phyloP scores from a whole-genome alignment of 2,113 vertebrate species.

The human (Homo sapiens) region GRCh38 chr2:132788501-132789000 shows the following conservation, averaged over 20 bases:
- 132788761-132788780: neutral
- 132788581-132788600: neutral
- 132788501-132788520: neutral
- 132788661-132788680: neutral
- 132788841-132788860: neutral
- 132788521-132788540: neutral
- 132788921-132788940: neutral
- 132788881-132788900: neutral
- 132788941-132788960: neutral
- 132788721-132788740: neutral
- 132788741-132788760: neutral
- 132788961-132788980: neutral
- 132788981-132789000: neutral
- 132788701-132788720: slow-evolving; percentile 29
- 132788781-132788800: slow-evolving; percentile 9
- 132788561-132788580: neutral
- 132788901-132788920: neutral
- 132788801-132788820: neutral
- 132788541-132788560: neutral
- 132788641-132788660: neutral
- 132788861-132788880: neutral
- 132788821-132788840: neutral
- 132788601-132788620: neutral
- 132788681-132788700: neutral
- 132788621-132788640: neutral